phyloP scores from a whole-genome alignment of 2,113 vertebrate species.

The Perca schrenkii region DNA sequence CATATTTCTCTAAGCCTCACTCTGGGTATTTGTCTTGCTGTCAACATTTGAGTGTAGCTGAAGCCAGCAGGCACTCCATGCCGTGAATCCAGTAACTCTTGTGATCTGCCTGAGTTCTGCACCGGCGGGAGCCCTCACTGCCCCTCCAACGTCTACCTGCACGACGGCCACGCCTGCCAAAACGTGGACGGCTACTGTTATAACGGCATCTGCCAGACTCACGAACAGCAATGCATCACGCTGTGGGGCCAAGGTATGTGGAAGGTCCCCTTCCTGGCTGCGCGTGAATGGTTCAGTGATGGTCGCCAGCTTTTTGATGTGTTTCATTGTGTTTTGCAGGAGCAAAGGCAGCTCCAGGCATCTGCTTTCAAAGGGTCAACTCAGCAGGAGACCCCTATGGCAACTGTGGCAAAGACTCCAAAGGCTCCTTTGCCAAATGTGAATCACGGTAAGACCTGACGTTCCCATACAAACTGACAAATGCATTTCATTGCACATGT shows the following conservation, averaged over 20 bases:
- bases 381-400: conserved; percentile 98
- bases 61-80: conserved; percentile 92
- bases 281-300: background rate
- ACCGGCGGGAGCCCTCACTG: conserved; percentile 92
- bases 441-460: conserved; percentile 87
- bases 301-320: background rate
- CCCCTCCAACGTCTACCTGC: conserved; percentile 96
- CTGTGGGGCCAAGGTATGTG: conserved; percentile 95
- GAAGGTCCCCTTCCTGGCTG: background rate
- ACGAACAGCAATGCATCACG: conserved; percentile 98
- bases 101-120: conserved; percentile 97
- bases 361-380: conserved; percentile 98
- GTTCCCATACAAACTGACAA: conserved; percentile 22
- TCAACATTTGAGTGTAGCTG: conserved; percentile 80
- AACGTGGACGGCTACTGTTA: conserved; percentile 93
- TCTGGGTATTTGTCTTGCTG: background rate
- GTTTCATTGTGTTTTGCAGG: conserved; percentile 79
- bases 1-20: background rate
- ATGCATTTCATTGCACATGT: background rate
- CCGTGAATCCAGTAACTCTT: conserved; percentile 92
- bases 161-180: conserved; percentile 93
- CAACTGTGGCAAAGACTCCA: conserved; percentile 97
- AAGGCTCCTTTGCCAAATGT: conserved; percentile 93
- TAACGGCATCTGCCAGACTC: conserved; percentile 97
- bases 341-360: conserved; percentile 95